A percentile compares a stretch with the other conserved stretches of the same genome.
Evolutionary conservation across 64 coral and sea anemone species (phyloP).

Genomic region (Acropora tenuis): DNA sequence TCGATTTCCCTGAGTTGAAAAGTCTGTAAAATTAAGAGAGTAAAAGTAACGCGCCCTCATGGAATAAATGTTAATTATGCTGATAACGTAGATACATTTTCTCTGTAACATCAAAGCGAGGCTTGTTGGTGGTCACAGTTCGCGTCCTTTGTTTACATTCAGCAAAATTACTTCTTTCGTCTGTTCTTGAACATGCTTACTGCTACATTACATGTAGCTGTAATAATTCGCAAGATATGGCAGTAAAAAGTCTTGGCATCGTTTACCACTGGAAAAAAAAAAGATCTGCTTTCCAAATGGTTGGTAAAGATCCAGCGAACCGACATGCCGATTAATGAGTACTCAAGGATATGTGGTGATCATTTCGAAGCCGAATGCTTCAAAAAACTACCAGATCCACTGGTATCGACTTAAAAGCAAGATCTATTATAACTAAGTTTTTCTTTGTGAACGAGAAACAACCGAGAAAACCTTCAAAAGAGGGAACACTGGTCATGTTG

Average conservation of each 20-base stretch:
- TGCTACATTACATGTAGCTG: conserved; percentile 40
- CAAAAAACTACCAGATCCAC: not conserved
- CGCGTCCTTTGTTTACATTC: too few relatives aligned
- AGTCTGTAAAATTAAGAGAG: too few relatives aligned
- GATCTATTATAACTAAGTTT: not conserved
- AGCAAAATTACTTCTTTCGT: too few relatives aligned
- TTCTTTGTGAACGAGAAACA: not conserved
- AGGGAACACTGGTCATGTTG: not conserved
- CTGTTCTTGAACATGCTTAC: not conserved
- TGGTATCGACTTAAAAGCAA: not conserved
- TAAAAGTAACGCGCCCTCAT: too few relatives aligned
- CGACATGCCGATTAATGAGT: conserved; percentile 36
- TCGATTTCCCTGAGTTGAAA: too few relatives aligned
- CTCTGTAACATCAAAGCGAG: too few relatives aligned
- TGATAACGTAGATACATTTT: too few relatives aligned
- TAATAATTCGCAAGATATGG: not conserved
- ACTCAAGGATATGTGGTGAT: not conserved
- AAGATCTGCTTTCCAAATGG: conserved; percentile 32
- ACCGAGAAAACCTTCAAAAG: not conserved
- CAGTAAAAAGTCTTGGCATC: conserved; percentile 18
- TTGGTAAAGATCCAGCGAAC: conserved; percentile 36
- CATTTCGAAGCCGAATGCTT: not conserved
- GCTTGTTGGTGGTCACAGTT: too few relatives aligned
- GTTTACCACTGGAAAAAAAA: conserved; percentile 12
- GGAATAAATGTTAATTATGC: too few relatives aligned